A percentile compares a stretch with the other conserved stretches of the same genome.
These are phyloP conservation scores for Bedellia somnulentella DNA, from an alignment of 2,888 invertebrate species.

Conservation along the genomic window DNA sequence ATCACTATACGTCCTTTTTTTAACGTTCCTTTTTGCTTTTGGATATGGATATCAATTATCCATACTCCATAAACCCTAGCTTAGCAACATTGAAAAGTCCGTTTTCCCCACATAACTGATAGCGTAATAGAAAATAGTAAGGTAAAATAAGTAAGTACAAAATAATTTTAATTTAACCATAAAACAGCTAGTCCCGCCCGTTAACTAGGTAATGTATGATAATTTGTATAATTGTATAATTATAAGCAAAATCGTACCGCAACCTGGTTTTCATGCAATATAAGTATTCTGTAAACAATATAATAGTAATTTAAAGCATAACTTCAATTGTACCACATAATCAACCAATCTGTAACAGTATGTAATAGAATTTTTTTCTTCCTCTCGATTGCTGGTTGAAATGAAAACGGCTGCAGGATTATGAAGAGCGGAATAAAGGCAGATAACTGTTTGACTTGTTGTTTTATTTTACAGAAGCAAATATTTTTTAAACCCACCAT, in stretches of 20 bases:
- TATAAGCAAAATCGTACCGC: slow-evolving; percentile 42
- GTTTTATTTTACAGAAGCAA: slow-evolving; percentile 51
- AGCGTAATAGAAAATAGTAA: slow-evolving; percentile 46
- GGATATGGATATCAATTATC: too few species aligned
- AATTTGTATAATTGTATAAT: slow-evolving; percentile 18
- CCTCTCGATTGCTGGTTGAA: slow-evolving; percentile 56
- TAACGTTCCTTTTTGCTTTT: too few species aligned
- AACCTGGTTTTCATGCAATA: slow-evolving; percentile 57
- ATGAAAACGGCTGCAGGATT: slow-evolving; percentile 59
- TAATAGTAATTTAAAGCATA: slow-evolving; percentile 47
- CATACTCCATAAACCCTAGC: too few species aligned
- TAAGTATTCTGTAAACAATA: slow-evolving; percentile 49
- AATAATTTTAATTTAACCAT: slow-evolving; percentile 44
- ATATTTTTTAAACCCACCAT: too few species aligned
- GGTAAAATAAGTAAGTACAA: slow-evolving; percentile 61
- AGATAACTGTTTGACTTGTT: slow-evolving; percentile 56
- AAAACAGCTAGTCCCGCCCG: slow-evolving; percentile 56
- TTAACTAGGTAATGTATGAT: slow-evolving; percentile 22
- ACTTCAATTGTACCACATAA: slow-evolving; percentile 57
- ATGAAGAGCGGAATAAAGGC: slow-evolving; percentile 56
- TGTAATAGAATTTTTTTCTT: slow-evolving; percentile 57
- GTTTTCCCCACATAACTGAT: too few species aligned
- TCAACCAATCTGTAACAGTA: slow-evolving; percentile 59
- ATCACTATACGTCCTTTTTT: too few species aligned
- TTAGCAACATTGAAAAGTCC: too few species aligned